phyloP scores from a whole-genome alignment of 2,888 invertebrate genomes.

The Deilephila porcellus region DNA sequence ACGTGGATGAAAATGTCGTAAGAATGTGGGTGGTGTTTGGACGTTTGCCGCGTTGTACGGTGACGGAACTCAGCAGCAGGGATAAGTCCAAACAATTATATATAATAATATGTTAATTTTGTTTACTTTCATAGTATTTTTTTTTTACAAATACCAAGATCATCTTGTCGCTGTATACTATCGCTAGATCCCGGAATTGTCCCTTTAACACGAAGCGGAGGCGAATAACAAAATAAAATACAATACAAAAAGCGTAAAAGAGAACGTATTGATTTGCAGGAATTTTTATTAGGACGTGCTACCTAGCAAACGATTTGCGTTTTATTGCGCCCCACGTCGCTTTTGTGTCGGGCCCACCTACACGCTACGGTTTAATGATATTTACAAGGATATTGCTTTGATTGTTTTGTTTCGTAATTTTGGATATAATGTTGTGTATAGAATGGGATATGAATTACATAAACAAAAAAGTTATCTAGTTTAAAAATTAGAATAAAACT shows the following conservation, averaged over 20 bases:
- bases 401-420: neutral
- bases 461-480: too few species aligned
- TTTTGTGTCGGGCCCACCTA: conserved; percentile 6
- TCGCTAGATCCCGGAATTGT: conserved; percentile 76
- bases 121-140: neutral
- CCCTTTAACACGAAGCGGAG: conserved; percentile 79
- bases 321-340: conserved; percentile 61
- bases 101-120: neutral
- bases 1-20: too few species aligned
- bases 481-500: too few species aligned
- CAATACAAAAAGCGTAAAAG: conserved; percentile 83
- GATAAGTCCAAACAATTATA: too few species aligned
- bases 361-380: neutral
- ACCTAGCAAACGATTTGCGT: conserved; percentile 70
- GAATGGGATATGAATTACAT: too few species aligned
- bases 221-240: conserved; percentile 83
- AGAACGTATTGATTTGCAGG: conserved; percentile 84
- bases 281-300: conserved; percentile 84
- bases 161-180: conserved; percentile 40
- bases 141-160: conserved; percentile 59
- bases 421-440: too few species aligned
- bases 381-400: neutral
- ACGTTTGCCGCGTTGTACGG: too few species aligned
- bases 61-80: too few species aligned
- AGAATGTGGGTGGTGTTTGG: too few species aligned